Evolutionary conservation across 30 jellyfish, hydroid and myxozoan genomes (phyloP).

Genomic region (Cassiopea xamachana): DNA sequence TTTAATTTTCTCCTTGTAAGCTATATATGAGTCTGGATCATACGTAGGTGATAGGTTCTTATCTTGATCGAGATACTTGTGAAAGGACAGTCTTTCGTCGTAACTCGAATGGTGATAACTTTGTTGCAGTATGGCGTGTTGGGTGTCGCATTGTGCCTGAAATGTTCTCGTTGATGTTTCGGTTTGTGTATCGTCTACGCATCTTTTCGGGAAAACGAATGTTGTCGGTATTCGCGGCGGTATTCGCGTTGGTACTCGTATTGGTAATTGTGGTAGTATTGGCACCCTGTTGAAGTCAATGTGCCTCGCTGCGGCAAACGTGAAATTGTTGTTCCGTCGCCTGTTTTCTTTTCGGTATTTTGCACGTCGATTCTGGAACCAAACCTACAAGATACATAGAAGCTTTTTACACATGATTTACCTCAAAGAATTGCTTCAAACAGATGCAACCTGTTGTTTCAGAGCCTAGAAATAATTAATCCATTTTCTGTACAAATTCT

Average conservation of each 20-base stretch:
- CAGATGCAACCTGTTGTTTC: no score
- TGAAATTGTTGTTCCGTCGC: slow-evolving; percentile 18
- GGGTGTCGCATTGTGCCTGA: not conserved
- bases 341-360: slow-evolving; percentile 65
- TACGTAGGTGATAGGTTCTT: not conserved
- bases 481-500: no score
- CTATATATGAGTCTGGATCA: not conserved
- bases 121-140: not conserved
- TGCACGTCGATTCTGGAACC: slow-evolving; percentile 79
- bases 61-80: not conserved
- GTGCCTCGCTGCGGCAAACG: slow-evolving; percentile 17
- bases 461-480: no score
- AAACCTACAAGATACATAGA: slow-evolving; percentile 29
- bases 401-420: not conserved
- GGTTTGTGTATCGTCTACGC: not conserved
- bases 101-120: not conserved
- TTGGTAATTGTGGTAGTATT: not conserved
- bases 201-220: not conserved
- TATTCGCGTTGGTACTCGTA: not conserved
- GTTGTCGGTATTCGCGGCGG: not conserved
- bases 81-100: not conserved
- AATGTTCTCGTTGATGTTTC: not conserved
- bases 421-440: not conserved
- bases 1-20: not conserved
- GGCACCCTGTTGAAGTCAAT: not conserved